These are phyloP conservation scores for Diadema setosum DNA, from an alignment of 35 echinoderm and acorn worm genomes.

Conservation along the genomic window DNA sequence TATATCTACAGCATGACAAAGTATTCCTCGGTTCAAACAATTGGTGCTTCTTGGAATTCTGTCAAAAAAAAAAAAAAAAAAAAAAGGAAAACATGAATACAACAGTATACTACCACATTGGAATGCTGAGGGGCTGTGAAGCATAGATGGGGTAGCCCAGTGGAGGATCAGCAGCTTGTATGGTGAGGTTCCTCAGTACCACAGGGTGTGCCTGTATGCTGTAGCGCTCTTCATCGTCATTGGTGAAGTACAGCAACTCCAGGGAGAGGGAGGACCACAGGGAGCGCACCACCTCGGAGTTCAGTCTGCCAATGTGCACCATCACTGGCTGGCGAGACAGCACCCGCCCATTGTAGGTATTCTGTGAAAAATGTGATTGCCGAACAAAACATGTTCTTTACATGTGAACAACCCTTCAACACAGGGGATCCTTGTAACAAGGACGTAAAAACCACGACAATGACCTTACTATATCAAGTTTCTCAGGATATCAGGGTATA, in stretches of 20 bases:
- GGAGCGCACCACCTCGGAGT: slow-evolving; percentile 79
- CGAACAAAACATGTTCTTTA: too few relatives aligned
- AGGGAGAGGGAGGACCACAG: slow-evolving; percentile 80
- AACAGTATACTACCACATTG: slow-evolving; percentile 44
- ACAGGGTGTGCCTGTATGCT: slow-evolving; percentile 91
- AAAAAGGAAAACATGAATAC: too few relatives aligned
- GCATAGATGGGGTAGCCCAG: slow-evolving; percentile 96
- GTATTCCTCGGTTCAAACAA: too few relatives aligned
- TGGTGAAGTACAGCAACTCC: slow-evolving; percentile 97
- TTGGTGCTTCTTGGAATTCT: too few relatives aligned
- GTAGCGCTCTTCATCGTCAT: slow-evolving; percentile 98
- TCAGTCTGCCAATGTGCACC: slow-evolving; percentile 80
- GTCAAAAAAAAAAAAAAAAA: too few relatives aligned
- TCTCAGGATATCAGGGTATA: too few relatives aligned
- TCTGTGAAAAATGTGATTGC: slow-evolving; percentile 27
- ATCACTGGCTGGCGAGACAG: slow-evolving; percentile 73
- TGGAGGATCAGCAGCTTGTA: slow-evolving; percentile 91
- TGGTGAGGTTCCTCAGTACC: slow-evolving; percentile 82
- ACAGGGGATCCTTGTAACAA: too few relatives aligned
- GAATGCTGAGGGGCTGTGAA: slow-evolving; percentile 73
- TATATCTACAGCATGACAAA: too few relatives aligned
- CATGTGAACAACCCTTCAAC: too few relatives aligned
- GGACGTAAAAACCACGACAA: too few relatives aligned
- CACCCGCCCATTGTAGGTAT: slow-evolving; percentile 67
- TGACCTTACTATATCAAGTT: too few relatives aligned